Evolutionary conservation across 1,140 invertebrate species (phyloP).

Genomic region (Euwallacea fornicatus): DNA sequence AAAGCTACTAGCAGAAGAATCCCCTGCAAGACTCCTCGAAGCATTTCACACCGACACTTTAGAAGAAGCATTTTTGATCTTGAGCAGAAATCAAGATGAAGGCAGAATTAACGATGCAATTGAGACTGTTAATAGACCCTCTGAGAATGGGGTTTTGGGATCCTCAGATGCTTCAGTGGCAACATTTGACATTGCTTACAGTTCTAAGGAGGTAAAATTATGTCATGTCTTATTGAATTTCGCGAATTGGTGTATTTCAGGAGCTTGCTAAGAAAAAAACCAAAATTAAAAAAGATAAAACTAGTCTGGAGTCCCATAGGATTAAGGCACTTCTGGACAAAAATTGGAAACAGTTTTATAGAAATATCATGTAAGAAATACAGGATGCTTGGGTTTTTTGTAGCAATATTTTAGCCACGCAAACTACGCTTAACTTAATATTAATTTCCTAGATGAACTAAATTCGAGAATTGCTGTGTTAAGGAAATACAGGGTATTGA

Average conservation of each 20-base stretch:
- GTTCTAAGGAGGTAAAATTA: constrained; percentile 38
- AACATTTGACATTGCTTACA: constrained; percentile 31
- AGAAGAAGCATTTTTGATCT: constrained; percentile 73
- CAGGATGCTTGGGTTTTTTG: no score
- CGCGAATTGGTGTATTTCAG: constrained; percentile 9
- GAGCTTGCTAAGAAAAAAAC: constrained; percentile 30
- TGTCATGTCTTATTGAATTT: constrained; percentile 5
- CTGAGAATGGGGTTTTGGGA: background rate
- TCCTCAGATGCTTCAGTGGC: constrained; percentile 32
- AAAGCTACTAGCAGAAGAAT: constrained; percentile 80
- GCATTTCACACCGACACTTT: constrained; percentile 66
- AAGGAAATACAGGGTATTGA: no score
- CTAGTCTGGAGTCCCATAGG: constrained; percentile 37
- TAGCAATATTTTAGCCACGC: no score
- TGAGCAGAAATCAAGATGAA: constrained; percentile 66
- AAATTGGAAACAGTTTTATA: constrained; percentile 47
- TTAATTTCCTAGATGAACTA: no score
- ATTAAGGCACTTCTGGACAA: constrained; percentile 44
- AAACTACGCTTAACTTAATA: no score
- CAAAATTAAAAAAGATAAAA: constrained; percentile 33
- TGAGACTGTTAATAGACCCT: constrained; percentile 7
- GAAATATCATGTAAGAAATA: constrained; percentile 43
- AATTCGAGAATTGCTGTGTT: no score
- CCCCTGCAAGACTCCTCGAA: constrained; percentile 68
- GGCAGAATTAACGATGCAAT: constrained; percentile 25